phyloP scores from a whole-genome alignment of 2,113 vertebrate species.

The Morone chrysops region DNA sequence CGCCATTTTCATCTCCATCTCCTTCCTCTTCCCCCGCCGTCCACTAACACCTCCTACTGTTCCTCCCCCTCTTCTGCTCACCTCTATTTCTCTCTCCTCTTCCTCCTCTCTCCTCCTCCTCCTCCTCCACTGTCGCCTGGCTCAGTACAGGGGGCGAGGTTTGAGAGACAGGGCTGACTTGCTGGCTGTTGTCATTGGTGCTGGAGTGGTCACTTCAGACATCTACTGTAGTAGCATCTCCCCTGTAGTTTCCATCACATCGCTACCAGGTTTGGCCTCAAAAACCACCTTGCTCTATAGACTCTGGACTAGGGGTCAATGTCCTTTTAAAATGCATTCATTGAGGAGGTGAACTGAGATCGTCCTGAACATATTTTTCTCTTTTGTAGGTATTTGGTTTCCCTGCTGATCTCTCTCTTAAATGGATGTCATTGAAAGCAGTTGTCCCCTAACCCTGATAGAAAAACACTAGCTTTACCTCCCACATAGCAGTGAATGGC shows the following conservation, averaged over 20 bases:
- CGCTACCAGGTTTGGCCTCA: constrained; percentile 56
- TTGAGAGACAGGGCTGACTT: constrained; percentile 71
- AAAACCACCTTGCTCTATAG: constrained; percentile 49
- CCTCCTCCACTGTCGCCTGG: constrained; percentile 41
- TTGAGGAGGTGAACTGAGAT: constrained; percentile 56
- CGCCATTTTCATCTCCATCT: background rate
- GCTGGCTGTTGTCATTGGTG: constrained; percentile 72
- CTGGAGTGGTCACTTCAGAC: constrained; percentile 63
- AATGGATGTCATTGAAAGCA: constrained; percentile 72
- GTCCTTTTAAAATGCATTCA: constrained; percentile 66
- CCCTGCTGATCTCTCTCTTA: constrained; percentile 60
- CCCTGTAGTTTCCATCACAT: constrained; percentile 72
- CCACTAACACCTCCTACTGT: background rate
- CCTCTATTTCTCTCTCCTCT: too few relatives aligned
- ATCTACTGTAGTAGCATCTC: constrained; percentile 53
- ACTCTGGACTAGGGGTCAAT: constrained; percentile 66
- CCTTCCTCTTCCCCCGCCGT: background rate
- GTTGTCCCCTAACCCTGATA: constrained; percentile 61
- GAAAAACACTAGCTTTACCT: constrained; percentile 40
- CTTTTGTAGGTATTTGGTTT: constrained; percentile 10
- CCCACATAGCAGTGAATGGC: constrained; percentile 76
- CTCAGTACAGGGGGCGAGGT: constrained; percentile 37
- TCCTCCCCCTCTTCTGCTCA: too few relatives aligned
- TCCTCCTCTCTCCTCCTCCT: background rate
- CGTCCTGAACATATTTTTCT: background rate